phyloP scores from a whole-genome alignment of 1,140 invertebrate genomes.

The Stenopsyche tienmushanensis region DNA sequence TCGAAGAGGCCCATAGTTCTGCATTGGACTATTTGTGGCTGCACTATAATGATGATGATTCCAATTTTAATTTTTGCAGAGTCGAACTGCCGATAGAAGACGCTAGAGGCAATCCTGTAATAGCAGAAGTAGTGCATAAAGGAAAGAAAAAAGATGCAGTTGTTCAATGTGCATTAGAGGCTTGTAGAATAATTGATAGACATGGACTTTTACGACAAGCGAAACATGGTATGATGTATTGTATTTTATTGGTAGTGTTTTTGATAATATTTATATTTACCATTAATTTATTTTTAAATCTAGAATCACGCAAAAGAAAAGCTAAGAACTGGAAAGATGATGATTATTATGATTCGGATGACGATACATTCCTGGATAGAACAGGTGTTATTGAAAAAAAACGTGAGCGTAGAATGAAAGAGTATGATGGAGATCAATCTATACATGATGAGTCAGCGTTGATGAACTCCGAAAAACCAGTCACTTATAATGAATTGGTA shows the following conservation, averaged over 20 bases:
- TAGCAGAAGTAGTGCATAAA: conserved; percentile 82
- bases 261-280: too few relatives aligned
- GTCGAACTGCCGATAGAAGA: conserved; percentile 78
- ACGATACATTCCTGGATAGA: conserved; percentile 93
- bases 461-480: conserved; percentile 42
- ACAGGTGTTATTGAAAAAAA: conserved; percentile 92
- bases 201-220: conserved; percentile 51
- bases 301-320: conserved; percentile 66
- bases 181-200: conserved; percentile 87
- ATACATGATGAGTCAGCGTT: conserved; percentile 41
- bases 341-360: conserved; percentile 96
- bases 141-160: conserved; percentile 96
- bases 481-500: conserved; percentile 82
- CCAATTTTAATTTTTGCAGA: conserved; percentile 51
- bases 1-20: too few relatives aligned
- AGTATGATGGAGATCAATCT: conserved; percentile 62
- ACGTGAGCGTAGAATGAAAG: conserved; percentile 73
- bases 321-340: conserved; percentile 81
- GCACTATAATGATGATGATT: too few relatives aligned
- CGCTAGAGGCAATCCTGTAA: conserved; percentile 67
- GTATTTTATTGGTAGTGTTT: too few relatives aligned
- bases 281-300: conserved; percentile 22
- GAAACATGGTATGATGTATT: conserved; percentile 47
- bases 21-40: too few relatives aligned
- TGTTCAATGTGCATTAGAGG: conserved; percentile 89